Evolutionary conservation across 2,113 vertebrate genomes (phyloP), one percentile per base, ranked within the genome.

Genomic region (Turnix velox): DNA sequence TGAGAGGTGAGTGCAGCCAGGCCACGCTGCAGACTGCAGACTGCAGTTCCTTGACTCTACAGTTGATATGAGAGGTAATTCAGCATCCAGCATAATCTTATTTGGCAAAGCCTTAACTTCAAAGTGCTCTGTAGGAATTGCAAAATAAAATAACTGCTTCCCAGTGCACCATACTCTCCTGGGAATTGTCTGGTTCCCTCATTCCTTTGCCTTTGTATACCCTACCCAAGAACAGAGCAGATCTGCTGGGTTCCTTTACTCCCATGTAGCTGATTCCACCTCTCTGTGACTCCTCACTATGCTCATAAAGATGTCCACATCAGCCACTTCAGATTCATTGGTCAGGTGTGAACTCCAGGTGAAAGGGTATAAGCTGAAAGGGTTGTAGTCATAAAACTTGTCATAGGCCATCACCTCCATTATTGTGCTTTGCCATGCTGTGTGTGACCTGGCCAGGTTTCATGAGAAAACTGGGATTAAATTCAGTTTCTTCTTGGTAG

Each of bases 91-190:
- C 39, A 43, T 14, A 33, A 43, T 55, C 59, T 69, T 77, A 55
- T 12, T 58, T 71, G 71, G 35, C 83, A 88, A 78, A 95, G 40
- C 48, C 75, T 31, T 57, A n/a, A 52, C 42, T 92, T 86, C 68
- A 62, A 68, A 92, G 28, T 27, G 15, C 43, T n/a, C 14, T 18
- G 39, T 31, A 71, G 61, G 46, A 90, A 92, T 33, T 74, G 80
- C 61, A 67, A 40, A 77, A 78, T 61, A 67, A 81, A 75, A 52
- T 20, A 80, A 40, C 61, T 67, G 28, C 28, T 90, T 54, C 54
- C 42, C 67, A 69, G 59, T 22, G 24, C 37, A 27, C 0, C 2
- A 4, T 19, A 20, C 17, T 73, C 30, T 67, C 28, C 52, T 74
- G 76, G 72, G 61, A 86, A 59, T 20, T 23, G 15, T 39, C 76